Evolutionary conservation across 2,113 vertebrate species (phyloP).

Genomic region (Psettodes erumei): DNA sequence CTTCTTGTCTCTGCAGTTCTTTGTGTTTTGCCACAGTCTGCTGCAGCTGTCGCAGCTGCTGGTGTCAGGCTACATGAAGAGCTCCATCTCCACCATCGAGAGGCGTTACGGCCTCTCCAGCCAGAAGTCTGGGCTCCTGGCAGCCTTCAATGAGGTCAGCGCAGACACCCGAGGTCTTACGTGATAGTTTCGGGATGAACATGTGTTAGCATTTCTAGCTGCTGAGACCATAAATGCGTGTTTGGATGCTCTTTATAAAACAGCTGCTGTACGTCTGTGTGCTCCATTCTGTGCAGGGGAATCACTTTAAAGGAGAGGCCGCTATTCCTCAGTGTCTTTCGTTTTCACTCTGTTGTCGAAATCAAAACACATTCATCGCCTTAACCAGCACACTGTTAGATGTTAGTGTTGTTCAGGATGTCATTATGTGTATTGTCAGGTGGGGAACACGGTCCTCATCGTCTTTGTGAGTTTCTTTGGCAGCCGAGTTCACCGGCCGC

Average conservation of each 20-base stretch:
- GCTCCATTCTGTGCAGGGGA: too few species aligned
- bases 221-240: background rate
- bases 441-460: conserved; percentile 92
- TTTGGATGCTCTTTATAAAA: too few species aligned
- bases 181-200: too few species aligned
- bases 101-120: conserved; percentile 93
- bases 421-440: conserved; percentile 74
- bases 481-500: conserved; percentile 91
- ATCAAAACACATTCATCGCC: too few species aligned
- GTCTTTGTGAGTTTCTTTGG: conserved; percentile 95
- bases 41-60: conserved; percentile 92
- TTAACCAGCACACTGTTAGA: too few species aligned
- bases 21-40: conserved; percentile 91
- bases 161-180: too few species aligned
- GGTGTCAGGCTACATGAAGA: conserved; percentile 93
- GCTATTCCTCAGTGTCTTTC: too few species aligned
- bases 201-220: too few species aligned
- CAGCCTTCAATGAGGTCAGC: conserved; percentile 92
- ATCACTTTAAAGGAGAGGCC: too few species aligned
- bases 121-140: conserved; percentile 89
- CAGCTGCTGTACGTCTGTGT: too few species aligned
- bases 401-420: too few species aligned
- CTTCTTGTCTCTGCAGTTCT: conserved; percentile 83
- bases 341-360: too few species aligned
- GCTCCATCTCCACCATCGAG: conserved; percentile 95